Conservation (phyloP, 2,888 invertebrate species). For the Phlogophora meticulosa region DNA sequence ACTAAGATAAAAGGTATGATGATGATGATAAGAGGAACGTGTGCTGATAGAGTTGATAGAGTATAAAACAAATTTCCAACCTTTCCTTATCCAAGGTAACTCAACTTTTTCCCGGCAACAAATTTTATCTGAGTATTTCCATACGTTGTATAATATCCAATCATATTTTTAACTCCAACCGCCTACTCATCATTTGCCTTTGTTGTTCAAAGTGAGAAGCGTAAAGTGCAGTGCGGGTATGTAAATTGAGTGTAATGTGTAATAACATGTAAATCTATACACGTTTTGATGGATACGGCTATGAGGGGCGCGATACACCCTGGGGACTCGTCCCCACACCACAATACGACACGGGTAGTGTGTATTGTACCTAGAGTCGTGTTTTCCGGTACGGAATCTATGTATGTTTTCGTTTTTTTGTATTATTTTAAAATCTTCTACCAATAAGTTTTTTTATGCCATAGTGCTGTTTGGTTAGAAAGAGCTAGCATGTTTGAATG, state of each 20-base stretch:
- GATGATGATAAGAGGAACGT: no score
- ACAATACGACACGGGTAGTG: conserved; percentile 46
- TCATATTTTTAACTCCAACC: conserved; percentile 36
- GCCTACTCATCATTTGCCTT: conserved; percentile 29
- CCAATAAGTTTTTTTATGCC: no score
- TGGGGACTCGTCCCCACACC: conserved; percentile 60
- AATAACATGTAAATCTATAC: conserved; percentile 68
- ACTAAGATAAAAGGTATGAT: no score
- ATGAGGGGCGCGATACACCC: conserved; percentile 62
- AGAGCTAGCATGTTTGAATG: no score
- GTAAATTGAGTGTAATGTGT: conserved; percentile 64
- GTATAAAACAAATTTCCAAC: no score
- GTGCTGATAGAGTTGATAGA: no score
- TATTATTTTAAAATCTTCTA: background rate
- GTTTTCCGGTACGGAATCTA: conserved; percentile 33
- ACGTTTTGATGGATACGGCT: conserved; percentile 65
- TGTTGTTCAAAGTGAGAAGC: conserved; percentile 49
- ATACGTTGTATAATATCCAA: background rate
- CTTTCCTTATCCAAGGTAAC: background rate
- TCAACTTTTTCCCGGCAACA: background rate
- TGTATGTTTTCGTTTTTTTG: conserved; percentile 29
- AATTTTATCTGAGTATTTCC: background rate
- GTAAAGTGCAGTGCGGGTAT: conserved; percentile 61
- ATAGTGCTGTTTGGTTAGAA: no score
- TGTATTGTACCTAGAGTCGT: conserved; percentile 42